Percentiles rank a stretch among this genome's conserved stretches.
Conservation (phyloP, 2,888 invertebrate species). For the Dasysyrphus albostriatus region DNA sequence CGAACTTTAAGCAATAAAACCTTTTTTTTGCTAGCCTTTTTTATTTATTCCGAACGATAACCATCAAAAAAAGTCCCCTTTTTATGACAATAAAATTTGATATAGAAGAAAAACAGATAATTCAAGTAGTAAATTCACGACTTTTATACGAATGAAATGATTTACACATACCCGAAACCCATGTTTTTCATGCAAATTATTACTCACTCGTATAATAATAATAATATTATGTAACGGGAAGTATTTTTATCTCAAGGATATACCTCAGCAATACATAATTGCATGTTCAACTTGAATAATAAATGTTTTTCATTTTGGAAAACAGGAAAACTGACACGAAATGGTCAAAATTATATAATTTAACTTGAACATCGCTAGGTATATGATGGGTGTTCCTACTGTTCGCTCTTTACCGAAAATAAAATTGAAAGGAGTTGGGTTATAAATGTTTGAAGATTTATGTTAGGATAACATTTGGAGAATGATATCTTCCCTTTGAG, state of each 20-base stretch:
- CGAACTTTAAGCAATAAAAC: background rate
- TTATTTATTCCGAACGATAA: background rate
- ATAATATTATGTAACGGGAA: too few species aligned
- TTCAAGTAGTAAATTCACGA: background rate
- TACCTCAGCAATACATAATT: background rate
- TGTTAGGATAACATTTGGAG: too few species aligned
- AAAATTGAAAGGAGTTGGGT: background rate
- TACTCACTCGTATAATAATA: too few species aligned
- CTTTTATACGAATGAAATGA: background rate
- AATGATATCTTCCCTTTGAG: too few species aligned
- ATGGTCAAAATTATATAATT: conserved; percentile 5
- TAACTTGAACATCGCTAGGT: background rate
- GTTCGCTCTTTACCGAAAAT: background rate
- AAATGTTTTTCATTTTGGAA: background rate
- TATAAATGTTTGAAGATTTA: too few species aligned
- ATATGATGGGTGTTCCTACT: background rate
- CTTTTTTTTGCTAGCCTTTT: background rate
- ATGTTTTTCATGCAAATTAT: background rate
- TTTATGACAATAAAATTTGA: background rate
- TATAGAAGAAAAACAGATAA: background rate
- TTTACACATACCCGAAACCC: too few species aligned
- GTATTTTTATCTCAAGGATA: too few species aligned
- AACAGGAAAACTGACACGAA: background rate
- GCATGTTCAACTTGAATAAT: conserved; percentile 1
- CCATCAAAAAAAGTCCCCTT: background rate